Evolutionary conservation across 1,140 invertebrate genomes (phyloP).

Genomic region (Drosophila melanogaster): DNA sequence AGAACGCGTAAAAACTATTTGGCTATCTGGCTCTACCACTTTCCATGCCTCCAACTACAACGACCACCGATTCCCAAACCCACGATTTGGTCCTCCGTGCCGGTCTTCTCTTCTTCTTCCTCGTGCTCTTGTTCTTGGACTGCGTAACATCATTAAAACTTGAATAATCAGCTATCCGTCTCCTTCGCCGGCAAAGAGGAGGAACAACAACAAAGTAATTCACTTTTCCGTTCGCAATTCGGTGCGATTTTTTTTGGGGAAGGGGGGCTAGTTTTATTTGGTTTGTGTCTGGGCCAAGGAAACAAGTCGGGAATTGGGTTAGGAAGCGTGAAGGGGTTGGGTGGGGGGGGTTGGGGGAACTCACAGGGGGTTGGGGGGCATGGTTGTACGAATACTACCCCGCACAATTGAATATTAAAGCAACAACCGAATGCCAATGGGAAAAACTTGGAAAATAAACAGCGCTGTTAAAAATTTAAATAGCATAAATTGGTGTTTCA

Average conservation of each 20-base stretch:
- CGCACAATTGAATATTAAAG: constrained; percentile 23
- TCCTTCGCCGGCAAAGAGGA: constrained; percentile 3
- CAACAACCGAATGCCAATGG: background rate
- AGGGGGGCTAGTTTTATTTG: constrained; percentile 33
- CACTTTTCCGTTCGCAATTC: constrained; percentile 54
- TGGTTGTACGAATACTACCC: background rate
- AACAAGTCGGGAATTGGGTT: constrained; percentile 14
- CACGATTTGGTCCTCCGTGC: constrained; percentile 36
- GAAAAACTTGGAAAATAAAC: background rate
- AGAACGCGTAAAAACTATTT: constrained; percentile 78
- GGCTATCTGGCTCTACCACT: constrained; percentile 38
- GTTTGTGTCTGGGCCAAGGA: constrained; percentile 4
- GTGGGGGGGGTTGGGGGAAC: too few species aligned
- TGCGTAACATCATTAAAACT: constrained; percentile 77
- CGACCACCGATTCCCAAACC: background rate
- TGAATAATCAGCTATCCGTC: constrained; percentile 67
- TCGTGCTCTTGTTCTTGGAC: constrained; percentile 12
- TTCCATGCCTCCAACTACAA: constrained; percentile 1
- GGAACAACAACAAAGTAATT: constrained; percentile 51
- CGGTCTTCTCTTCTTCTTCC: background rate
- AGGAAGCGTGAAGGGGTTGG: background rate
- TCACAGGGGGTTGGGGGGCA: background rate
- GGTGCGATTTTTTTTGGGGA: constrained; percentile 7
- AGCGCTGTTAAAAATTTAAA: background rate
- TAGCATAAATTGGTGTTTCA: background rate